These are phyloP conservation scores for Hoplias malabaricus DNA, from an alignment of 2,113 vertebrate genomes.

Conservation along the genomic window DNA sequence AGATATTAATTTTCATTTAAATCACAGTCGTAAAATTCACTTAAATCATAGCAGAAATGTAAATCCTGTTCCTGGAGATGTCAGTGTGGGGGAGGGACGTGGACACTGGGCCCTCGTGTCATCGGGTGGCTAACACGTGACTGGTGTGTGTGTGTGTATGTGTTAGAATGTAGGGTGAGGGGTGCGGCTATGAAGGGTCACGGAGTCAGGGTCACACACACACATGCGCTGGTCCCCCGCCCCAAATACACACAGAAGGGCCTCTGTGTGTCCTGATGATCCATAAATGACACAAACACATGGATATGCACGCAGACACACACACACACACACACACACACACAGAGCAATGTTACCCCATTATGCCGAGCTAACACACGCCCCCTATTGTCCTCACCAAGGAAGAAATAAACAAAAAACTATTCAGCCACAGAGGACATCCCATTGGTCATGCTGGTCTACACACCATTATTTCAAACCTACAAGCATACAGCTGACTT, in stretches of 20 bases:
- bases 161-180: conserved; percentile 47
- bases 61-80: too few species aligned
- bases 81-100: background rate
- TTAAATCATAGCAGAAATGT: too few species aligned
- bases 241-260: conserved; percentile 26
- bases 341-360: conserved; percentile 7
- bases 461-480: conserved; percentile 1
- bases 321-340: conserved; percentile 47
- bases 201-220: conserved; percentile 36
- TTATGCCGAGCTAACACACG: conserved; percentile 29
- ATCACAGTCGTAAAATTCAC: too few species aligned
- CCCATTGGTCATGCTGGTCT: background rate
- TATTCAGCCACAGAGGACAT: conserved; percentile 33
- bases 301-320: conserved; percentile 27
- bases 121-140: conserved; percentile 57
- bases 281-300: conserved; percentile 55
- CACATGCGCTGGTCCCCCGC: background rate
- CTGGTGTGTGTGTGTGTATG: conserved; percentile 46
- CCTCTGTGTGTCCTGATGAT: conserved; percentile 43
- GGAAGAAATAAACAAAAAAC: conserved; percentile 47
- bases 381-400: conserved; percentile 47
- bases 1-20: too few species aligned
- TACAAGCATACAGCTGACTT: background rate
- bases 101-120: conserved; percentile 2
- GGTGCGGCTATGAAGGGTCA: conserved; percentile 44